Percentiles rank a stretch among this genome's conserved stretches.
phyloP scores from a whole-genome alignment of 2,113 vertebrate genomes.

The Fregetta grallaria region DNA sequence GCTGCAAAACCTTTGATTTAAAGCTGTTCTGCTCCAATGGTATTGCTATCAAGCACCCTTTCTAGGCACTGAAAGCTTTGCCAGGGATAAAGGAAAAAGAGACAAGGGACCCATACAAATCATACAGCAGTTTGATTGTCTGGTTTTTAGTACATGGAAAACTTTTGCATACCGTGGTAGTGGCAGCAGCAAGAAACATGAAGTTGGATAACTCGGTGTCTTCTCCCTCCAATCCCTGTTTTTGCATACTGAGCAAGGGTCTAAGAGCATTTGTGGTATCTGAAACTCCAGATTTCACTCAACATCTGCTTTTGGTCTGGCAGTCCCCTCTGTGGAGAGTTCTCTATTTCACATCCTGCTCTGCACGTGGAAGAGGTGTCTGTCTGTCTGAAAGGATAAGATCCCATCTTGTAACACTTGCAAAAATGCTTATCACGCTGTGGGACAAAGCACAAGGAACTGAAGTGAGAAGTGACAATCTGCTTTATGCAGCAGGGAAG shows the following conservation, averaged over 20 bases:
- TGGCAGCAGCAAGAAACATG: background rate
- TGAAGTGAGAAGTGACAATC: slow-evolving; percentile 45
- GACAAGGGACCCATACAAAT: background rate
- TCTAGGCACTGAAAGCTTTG: background rate
- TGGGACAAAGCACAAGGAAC: background rate
- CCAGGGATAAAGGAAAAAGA: background rate
- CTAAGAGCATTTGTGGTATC: background rate
- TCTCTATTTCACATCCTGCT: background rate
- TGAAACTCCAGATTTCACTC: background rate
- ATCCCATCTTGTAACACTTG: background rate
- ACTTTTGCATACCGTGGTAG: background rate
- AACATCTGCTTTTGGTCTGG: background rate
- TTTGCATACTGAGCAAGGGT: background rate
- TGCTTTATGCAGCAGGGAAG: slow-evolving; percentile 42
- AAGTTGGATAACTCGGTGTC: background rate
- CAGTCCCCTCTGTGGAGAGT: background rate
- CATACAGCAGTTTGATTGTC: background rate
- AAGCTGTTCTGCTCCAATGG: background rate
- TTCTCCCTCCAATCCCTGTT: background rate
- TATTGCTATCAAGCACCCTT: background rate
- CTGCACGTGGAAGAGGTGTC: background rate
- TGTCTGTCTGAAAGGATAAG: background rate
- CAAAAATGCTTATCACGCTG: slow-evolving; percentile 4
- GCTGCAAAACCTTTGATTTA: background rate
- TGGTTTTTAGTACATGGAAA: background rate